Conservation (phyloP, 2,797 vertebrate species). For the Mus minutoides region DNA sequence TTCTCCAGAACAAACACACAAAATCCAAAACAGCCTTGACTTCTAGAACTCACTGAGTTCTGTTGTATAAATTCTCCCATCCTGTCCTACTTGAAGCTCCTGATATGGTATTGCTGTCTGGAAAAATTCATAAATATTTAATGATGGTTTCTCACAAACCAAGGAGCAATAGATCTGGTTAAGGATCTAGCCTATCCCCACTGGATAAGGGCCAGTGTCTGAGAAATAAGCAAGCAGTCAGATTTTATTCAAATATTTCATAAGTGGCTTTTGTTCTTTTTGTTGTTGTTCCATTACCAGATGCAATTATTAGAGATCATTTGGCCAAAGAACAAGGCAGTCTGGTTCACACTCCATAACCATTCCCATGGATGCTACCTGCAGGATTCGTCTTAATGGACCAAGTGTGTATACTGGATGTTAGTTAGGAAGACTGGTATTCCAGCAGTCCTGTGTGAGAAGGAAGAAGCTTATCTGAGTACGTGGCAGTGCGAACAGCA, state of each 20-base stretch:
- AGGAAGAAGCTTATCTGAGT: not conserved
- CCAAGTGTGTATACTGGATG: not conserved
- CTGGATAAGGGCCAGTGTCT: not conserved
- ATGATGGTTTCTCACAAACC: not conserved
- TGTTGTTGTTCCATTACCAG: not conserved
- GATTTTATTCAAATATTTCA: not conserved
- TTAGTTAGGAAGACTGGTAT: not conserved
- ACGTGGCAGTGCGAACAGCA: not conserved
- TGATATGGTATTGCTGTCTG: not conserved
- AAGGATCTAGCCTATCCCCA: no score
- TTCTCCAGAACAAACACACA: not conserved
- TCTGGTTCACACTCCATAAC: not conserved
- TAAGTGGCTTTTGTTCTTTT: not conserved
- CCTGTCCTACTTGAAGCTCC: not conserved
- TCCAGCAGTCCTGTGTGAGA: not conserved
- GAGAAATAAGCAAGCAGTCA: not conserved
- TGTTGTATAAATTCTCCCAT: not conserved
- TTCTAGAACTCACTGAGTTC: not conserved
- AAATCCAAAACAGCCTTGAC: not conserved
- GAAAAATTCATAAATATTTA: conserved; percentile 29
- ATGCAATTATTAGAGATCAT: not conserved
- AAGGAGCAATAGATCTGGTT: not conserved
- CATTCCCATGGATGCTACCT: not conserved
- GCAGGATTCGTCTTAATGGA: not conserved
- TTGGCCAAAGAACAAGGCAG: not conserved